Base-by-base conservation (phyloP, 2,888 invertebrate species). In the Thecophora atra region DNA sequence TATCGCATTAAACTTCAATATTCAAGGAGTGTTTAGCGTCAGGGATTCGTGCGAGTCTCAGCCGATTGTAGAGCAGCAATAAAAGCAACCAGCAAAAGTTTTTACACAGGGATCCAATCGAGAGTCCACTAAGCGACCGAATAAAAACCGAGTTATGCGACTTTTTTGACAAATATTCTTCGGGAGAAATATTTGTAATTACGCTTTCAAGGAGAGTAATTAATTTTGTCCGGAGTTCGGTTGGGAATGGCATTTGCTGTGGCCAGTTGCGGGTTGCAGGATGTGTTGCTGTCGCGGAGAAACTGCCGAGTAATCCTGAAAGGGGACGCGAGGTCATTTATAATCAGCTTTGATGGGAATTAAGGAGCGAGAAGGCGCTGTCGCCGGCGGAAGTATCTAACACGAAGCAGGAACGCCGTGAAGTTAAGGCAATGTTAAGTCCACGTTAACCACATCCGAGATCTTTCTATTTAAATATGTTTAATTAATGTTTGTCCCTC, bases 171-270 rank as follows among this genome's bases (percentile, higher is more conserved):
- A 74, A 73, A 76, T 76, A 77, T 74, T 76, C 74, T 73, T 73
- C 77, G 80, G 80, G 82, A 83, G 83, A 83, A 84, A 83, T 83
- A 83, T 58, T 83, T 83, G 81, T 84, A 83, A 83, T 83, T 83
- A 83, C 83, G 83, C 83, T 84, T 83, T 81, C 82, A 81, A 82
- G 80, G 80, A 81, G 83, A 82, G 83, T 83, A 83, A 84, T 83
- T 84, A 83, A 84, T 83, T 83, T 84, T 82, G 82, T 84, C 83
- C 81, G 78, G 78, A 81, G 80, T 77, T 79, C 76, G 79, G 77
- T 77, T 78, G 78, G 60, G 75, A 83, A 81, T 83, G 84, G 83
- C 84, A 82, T 83, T 82, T 77, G 73, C 77, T 76, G 78, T 76
- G 77, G 76, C 73, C 66, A 68, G 54, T n/a, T n/a, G 51, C 30